Evolutionary conservation across 1,140 invertebrate genomes (phyloP), one percentile per base, ranked within the genome.

Genomic region (Oppia nitens): DNA sequence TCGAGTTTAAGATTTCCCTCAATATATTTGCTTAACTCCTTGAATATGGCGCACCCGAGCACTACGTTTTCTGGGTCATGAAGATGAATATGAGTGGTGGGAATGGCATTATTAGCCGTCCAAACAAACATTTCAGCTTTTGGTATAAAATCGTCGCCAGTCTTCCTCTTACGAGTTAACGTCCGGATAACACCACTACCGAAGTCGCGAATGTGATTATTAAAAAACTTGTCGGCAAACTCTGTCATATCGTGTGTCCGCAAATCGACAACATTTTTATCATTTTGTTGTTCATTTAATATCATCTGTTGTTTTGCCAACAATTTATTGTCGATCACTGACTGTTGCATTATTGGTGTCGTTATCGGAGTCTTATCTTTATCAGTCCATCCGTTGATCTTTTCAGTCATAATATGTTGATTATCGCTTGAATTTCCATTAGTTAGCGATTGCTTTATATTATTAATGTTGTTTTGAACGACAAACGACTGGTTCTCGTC

Each of bases 31-130:
- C 83, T 85, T 0, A 92, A 71, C 67, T 92, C 87, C 84, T 88
- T 81, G 68, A 95, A 96, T 60, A 93, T 84, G 60, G 81, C 82
- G 67, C 90, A 92, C 3, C 89, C 87, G 1, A 92, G 77, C 48
- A 83, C 83, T 20, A 93, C 81, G 69, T 94, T 94, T 66, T 95
- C 90, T 0, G 89, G 87, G 74, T 95, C 91, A 70, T 91, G 91
- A 75, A 97, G 81, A 66, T 92, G 62, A 23, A 68, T 62, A 71
- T 95, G 90, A 0, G 90, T 94, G 58, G 85, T 92, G 1, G 89
- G 85, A 65, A 96, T 95, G 47, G 81, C 80, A 55, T 82, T 85
- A 26, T 81, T 83, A 69, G 89, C 87, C 63, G 85, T 86, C 72
- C 83, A 94, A 0, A 80, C 83, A 1, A 94, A 80, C 87, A 97